A percentile compares a stretch with the other conserved stretches of the same genome.
Evolutionary conservation across 2,888 invertebrate genomes (phyloP).

Genomic region (Heteromyza rotundicornis): DNA sequence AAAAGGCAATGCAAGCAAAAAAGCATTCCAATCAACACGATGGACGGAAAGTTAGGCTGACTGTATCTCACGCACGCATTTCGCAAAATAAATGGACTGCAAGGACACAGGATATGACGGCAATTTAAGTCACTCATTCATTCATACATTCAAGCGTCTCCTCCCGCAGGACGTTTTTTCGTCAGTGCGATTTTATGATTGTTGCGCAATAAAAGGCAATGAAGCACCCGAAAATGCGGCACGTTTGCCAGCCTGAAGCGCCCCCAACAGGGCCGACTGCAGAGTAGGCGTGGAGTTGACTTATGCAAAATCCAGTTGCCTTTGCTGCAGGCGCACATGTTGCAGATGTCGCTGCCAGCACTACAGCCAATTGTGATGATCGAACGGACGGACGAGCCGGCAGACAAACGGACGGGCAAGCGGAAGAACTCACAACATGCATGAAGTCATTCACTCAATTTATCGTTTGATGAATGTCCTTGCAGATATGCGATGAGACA

Average conservation of each 20-base stretch:
- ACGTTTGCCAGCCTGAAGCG: slow-evolving; percentile 19
- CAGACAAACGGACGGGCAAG: slow-evolving; percentile 24
- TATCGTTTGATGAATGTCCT: slow-evolving; percentile 61
- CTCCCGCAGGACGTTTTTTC: not conserved
- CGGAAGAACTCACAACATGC: slow-evolving; percentile 53
- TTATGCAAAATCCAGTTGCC: slow-evolving; percentile 35
- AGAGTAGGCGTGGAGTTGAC: slow-evolving; percentile 25
- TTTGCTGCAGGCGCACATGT: slow-evolving; percentile 31
- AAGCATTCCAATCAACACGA: slow-evolving; percentile 21
- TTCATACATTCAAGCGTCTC: slow-evolving; percentile 27
- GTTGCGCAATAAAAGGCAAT: slow-evolving; percentile 37
- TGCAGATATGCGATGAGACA: slow-evolving; percentile 44
- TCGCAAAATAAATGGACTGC: slow-evolving; percentile 31
- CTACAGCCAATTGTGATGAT: slow-evolving; percentile 44
- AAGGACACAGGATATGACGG: slow-evolving; percentile 46
- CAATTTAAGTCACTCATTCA: slow-evolving; percentile 55
- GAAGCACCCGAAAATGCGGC: slow-evolving; percentile 24
- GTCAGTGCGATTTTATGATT: slow-evolving; percentile 30
- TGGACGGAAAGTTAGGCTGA: not conserved
- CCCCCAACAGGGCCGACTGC: slow-evolving; percentile 22
- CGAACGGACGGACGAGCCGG: slow-evolving; percentile 10
- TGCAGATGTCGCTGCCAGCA: slow-evolving; percentile 35
- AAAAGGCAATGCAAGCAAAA: slow-evolving; percentile 26
- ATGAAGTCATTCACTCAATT: slow-evolving; percentile 62
- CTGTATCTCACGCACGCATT: slow-evolving; percentile 13